Evolutionary conservation across 2,888 invertebrate species (phyloP).

Genomic region (Ectropis crepuscularia): DNA sequence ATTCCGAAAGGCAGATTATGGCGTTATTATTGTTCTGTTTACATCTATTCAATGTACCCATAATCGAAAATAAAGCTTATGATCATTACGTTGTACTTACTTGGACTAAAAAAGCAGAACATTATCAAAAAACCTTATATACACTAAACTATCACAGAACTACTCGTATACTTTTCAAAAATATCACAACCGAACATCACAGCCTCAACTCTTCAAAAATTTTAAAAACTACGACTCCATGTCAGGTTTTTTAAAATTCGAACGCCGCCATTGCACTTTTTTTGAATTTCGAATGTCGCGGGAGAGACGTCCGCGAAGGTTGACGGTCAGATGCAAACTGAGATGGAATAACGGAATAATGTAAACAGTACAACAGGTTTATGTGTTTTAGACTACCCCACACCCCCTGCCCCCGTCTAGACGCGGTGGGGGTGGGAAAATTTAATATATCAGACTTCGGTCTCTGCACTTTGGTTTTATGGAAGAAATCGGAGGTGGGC

Average conservation of each 20-base stretch:
- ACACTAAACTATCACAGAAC: slow-evolving; percentile 37
- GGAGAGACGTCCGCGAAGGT: slow-evolving; percentile 28
- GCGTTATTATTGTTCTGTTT: no score
- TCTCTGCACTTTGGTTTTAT: slow-evolving; percentile 41
- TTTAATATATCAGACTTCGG: slow-evolving; percentile 38
- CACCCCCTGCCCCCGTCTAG: slow-evolving; percentile 42
- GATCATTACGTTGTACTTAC: slow-evolving; percentile 37
- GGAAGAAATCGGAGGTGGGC: slow-evolving; percentile 12
- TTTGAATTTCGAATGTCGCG: neutral
- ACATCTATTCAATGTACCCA: no score
- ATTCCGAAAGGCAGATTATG: no score
- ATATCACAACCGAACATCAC: slow-evolving; percentile 27
- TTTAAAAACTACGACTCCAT: neutral
- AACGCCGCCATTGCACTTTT: neutral
- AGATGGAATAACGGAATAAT: slow-evolving; percentile 11
- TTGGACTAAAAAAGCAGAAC: slow-evolving; percentile 46
- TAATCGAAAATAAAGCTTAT: no score
- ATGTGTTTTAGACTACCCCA: slow-evolving; percentile 35
- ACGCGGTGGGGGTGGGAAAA: slow-evolving; percentile 30
- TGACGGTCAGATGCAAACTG: slow-evolving; percentile 29
- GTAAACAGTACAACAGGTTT: slow-evolving; percentile 34
- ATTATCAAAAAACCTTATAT: slow-evolving; percentile 35
- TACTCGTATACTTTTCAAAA: slow-evolving; percentile 25
- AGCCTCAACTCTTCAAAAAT: neutral
- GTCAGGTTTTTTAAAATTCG: slow-evolving; percentile 1